These are phyloP conservation scores for Tychaedon coryphoeus DNA, from an alignment of 2,113 vertebrate genomes.

Conservation along the genomic window DNA sequence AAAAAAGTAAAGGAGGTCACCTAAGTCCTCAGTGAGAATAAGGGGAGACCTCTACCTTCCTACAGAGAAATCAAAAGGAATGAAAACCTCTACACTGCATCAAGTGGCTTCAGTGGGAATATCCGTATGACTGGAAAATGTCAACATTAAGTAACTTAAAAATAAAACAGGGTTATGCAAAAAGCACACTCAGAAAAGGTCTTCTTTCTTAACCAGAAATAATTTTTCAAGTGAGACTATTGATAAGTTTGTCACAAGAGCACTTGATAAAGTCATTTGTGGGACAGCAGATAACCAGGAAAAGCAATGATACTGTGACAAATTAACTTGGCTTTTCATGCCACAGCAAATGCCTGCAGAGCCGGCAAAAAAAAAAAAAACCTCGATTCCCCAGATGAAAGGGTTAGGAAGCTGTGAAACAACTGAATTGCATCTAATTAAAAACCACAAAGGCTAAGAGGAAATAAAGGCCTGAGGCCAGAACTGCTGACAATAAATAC, in stretches of 20 bases:
- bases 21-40: background rate
- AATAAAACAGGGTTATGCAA: background rate
- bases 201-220: background rate
- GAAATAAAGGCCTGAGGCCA: background rate
- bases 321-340: background rate
- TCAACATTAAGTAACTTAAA: background rate
- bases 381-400: background rate
- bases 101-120: background rate
- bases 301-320: background rate
- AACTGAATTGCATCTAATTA: conserved; percentile 11
- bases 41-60: background rate
- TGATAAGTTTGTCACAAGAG: background rate
- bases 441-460: background rate
- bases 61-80: background rate
- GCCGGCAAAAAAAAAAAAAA: background rate
- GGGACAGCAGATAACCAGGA: background rate
- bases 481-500: background rate
- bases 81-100: background rate
- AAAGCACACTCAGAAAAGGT: background rate
- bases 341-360: background rate
- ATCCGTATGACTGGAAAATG: background rate
- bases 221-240: background rate
- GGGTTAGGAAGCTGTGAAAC: background rate
- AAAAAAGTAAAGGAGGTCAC: background rate
- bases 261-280: background rate